Percentiles rank a stretch among this genome's conserved stretches.
Evolutionary conservation across 92 coral and sea anemone genomes (phyloP).

Genomic region (Parazoanthus swiftii): DNA sequence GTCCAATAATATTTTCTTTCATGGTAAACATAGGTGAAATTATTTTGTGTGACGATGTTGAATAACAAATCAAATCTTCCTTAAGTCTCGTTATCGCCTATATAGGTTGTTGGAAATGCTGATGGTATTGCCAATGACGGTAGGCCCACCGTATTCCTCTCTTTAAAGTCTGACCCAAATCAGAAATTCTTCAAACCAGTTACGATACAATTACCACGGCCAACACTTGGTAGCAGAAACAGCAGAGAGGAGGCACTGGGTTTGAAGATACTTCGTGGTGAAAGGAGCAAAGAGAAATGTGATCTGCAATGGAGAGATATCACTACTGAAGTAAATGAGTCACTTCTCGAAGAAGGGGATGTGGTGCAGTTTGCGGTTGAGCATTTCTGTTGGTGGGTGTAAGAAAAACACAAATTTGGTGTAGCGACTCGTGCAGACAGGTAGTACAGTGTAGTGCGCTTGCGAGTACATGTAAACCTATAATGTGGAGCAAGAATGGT

Average conservation of each 20-base stretch:
- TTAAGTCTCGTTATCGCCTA: background rate
- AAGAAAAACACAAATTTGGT: background rate
- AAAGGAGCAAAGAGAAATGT: background rate
- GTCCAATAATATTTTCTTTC: too few relatives aligned
- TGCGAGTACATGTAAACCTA: too few relatives aligned
- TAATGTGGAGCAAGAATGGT: too few relatives aligned
- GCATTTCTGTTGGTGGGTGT: constrained; percentile 25
- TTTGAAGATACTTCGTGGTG: constrained; percentile 8
- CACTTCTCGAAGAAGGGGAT: background rate
- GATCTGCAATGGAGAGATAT: background rate
- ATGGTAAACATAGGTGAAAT: too few relatives aligned
- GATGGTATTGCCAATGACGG: background rate
- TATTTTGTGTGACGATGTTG: too few relatives aligned
- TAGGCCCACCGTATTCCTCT: background rate
- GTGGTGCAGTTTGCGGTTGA: constrained; percentile 19
- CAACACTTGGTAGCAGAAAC: background rate
- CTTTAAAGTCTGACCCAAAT: constrained; percentile 6
- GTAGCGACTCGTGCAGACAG: background rate
- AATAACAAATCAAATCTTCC: background rate
- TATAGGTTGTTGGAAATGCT: background rate
- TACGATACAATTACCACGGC: constrained; percentile 11
- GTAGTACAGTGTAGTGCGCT: background rate
- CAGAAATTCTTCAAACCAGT: constrained; percentile 18
- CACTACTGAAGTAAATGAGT: background rate
- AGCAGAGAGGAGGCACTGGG: background rate